Evolutionary conservation across 2,888 invertebrate genomes (phyloP).

Genomic region (Amphipoea lucens): DNA sequence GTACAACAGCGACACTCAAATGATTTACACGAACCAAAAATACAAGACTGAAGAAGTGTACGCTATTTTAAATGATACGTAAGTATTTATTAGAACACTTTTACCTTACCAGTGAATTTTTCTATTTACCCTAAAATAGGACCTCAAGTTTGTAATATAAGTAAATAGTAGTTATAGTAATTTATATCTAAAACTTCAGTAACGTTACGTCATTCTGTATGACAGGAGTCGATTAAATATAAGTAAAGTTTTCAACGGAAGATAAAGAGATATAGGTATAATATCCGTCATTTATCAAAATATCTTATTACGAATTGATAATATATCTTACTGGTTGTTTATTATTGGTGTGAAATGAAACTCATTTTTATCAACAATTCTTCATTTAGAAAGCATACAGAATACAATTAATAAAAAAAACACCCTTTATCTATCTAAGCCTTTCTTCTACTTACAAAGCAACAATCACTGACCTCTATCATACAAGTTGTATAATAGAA

Average conservation of each 20-base stretch:
- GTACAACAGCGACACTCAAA: slow-evolving; percentile 75
- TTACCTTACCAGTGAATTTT: not conserved
- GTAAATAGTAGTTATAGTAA: not conserved
- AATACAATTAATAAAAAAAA: not conserved
- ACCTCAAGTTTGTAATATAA: not conserved
- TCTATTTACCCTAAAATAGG: not conserved
- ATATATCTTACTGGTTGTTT: not conserved
- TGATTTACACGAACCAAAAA: slow-evolving; percentile 71
- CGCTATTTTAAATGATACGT: slow-evolving; percentile 85
- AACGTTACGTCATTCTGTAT: not conserved
- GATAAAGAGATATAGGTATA: not conserved
- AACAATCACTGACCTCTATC: too few species aligned
- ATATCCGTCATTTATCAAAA: not conserved
- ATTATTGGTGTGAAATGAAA: not conserved
- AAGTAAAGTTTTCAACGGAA: too few species aligned
- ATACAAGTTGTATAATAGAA: too few species aligned
- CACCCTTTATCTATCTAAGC: not conserved
- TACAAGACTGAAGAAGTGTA: slow-evolving; percentile 83
- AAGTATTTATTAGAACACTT: slow-evolving; percentile 65
- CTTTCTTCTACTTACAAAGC: not conserved
- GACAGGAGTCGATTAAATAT: not conserved
- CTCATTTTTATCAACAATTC: not conserved
- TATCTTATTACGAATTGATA: not conserved
- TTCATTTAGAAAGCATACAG: not conserved
- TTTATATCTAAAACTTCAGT: not conserved